A percentile compares a stretch with the other conserved stretches of the same genome.
Evolutionary conservation across 2,113 vertebrate species (phyloP).

Genomic region (Cinclus mexicanus): DNA sequence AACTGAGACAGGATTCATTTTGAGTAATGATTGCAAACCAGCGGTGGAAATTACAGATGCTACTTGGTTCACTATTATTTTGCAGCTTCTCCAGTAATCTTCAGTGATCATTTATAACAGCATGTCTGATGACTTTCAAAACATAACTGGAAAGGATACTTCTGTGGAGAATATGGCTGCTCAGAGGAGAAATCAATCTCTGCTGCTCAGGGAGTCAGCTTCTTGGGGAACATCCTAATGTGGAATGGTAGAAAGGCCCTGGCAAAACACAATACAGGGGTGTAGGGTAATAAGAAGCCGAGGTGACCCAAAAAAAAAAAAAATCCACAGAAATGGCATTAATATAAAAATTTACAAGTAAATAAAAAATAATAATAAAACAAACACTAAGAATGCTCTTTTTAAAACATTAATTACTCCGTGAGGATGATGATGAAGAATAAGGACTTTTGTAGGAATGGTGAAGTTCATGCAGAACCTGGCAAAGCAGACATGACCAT

Average conservation of each 20-base stretch:
- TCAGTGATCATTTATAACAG: slow-evolving; percentile 79
- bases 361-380: background rate
- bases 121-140: slow-evolving; percentile 81
- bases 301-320: background rate
- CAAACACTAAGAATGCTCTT: background rate
- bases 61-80: slow-evolving; percentile 79
- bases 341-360: background rate
- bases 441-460: background rate
- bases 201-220: slow-evolving; percentile 66
- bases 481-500: background rate
- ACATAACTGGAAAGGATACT: slow-evolving; percentile 76
- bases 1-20: slow-evolving; percentile 72
- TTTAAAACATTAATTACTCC: fast-evolving
- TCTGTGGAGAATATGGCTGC: slow-evolving; percentile 72
- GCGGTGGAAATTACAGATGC: slow-evolving; percentile 80
- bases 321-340: background rate
- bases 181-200: slow-evolving; percentile 78
- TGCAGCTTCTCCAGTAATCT: slow-evolving; percentile 77
- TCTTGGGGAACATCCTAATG: background rate
- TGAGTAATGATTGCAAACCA: slow-evolving; percentile 77
- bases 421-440: background rate
- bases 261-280: background rate
- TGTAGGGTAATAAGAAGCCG: background rate
- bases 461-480: background rate
- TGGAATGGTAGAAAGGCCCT: background rate